phyloP scores from a whole-genome alignment of 2,888 invertebrate genomes.

The Meandrusa payeni region DNA sequence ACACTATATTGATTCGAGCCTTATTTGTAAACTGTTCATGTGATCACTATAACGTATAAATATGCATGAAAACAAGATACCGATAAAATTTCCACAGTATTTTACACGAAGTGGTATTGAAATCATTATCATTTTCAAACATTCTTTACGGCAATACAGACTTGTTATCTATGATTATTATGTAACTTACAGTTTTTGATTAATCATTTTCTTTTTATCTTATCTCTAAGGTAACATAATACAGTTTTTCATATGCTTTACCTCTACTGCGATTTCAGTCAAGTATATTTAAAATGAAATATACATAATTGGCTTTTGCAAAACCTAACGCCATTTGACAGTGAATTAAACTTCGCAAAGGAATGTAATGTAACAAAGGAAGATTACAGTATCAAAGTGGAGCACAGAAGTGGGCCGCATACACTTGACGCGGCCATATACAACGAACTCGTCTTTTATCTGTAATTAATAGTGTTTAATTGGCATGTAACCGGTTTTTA shows the following conservation, averaged over 20 bases:
- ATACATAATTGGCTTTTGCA: too few relatives aligned
- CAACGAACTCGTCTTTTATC: constrained; percentile 29
- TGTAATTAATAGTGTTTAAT: constrained; percentile 16
- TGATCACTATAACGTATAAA: constrained; percentile 13
- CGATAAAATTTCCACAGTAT: constrained; percentile 15
- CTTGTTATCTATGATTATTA: constrained; percentile 15
- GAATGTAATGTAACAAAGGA: constrained; percentile 36
- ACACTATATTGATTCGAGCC: background rate
- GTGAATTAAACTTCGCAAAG: constrained; percentile 39
- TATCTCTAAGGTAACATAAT: background rate
- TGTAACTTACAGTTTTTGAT: constrained; percentile 9
- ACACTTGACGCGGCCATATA: constrained; percentile 35
- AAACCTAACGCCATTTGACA: constrained; percentile 26
- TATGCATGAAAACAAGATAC: constrained; percentile 9
- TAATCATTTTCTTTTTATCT: background rate
- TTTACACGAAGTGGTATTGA: constrained; percentile 2
- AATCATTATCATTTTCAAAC: constrained; percentile 11
- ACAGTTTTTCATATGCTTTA: too few relatives aligned
- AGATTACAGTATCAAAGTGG: constrained; percentile 56
- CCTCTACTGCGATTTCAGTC: too few relatives aligned
- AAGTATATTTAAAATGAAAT: too few relatives aligned
- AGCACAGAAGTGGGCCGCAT: constrained; percentile 50
- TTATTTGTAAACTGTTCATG: constrained; percentile 11
- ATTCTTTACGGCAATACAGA: constrained; percentile 12
- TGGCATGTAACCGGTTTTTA: constrained; percentile 7